Percentiles rank a stretch among this genome's conserved stretches.
Evolutionary conservation across 2,113 vertebrate genomes (phyloP).

Genomic region (Orientallactaga bullata): DNA sequence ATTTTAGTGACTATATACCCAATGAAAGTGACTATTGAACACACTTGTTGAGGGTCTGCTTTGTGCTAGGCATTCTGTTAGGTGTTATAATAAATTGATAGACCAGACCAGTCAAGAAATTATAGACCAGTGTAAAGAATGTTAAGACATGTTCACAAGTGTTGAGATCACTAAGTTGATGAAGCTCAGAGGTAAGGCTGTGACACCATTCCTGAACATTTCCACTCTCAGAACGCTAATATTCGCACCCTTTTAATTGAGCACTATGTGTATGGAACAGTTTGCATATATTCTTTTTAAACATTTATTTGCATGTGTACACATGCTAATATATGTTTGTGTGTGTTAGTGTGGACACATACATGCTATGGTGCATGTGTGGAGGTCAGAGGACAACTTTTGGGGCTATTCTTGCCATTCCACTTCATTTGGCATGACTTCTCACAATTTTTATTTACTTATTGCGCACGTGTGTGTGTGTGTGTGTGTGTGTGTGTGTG

Average conservation of each 20-base stretch:
- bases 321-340: no score
- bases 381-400: no score
- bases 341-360: no score
- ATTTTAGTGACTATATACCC: no score
- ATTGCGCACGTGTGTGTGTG: no score
- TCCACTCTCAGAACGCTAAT: neutral
- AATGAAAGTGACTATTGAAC: neutral
- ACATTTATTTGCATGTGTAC: no score
- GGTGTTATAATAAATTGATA: neutral
- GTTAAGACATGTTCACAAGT: rapidly evolving
- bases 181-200: neutral
- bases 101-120: neutral
- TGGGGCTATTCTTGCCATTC: no score
- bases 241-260: neutral
- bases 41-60: neutral
- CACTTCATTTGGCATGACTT: no score
- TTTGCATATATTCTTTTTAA: neutral
- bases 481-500: no score
- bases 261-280: neutral
- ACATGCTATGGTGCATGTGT: no score
- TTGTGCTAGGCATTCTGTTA: neutral
- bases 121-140: neutral
- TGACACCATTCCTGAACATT: no score
- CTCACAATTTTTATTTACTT: no score
- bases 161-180: neutral